Percentiles rank a stretch among this genome's conserved stretches.
Conservation (phyloP, 2,113 vertebrate genomes). For the Lycaon pictus region DNA sequence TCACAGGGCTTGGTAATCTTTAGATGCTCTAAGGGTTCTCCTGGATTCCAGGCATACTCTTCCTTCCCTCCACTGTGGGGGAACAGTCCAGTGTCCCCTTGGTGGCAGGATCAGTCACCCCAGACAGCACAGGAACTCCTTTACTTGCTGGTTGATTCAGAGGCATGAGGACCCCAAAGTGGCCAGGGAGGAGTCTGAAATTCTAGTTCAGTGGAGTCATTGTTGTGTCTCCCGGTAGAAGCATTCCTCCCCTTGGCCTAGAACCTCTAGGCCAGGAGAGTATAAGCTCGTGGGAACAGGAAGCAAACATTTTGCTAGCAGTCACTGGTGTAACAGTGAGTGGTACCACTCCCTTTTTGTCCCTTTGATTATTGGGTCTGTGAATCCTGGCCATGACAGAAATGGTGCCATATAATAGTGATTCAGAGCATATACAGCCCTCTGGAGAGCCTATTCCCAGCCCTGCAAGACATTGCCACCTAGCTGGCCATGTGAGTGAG, state of each 20-base stretch:
- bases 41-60: not conserved
- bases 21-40: accelerated
- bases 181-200: not conserved
- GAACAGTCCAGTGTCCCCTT: not conserved
- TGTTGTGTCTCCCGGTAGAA: not conserved
- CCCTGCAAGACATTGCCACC: not conserved
- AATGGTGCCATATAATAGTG: too few species aligned
- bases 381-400: not conserved
- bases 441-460: not conserved
- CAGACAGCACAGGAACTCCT: not conserved
- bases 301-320: not conserved
- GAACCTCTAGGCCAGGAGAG: not conserved
- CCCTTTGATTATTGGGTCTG: not conserved
- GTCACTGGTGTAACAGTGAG: not conserved
- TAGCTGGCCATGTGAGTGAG: not conserved
- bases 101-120: not conserved
- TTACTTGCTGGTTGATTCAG: not conserved
- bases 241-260: not conserved
- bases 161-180: not conserved
- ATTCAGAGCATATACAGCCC: too few species aligned
- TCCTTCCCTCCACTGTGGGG: accelerated
- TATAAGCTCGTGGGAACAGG: not conserved
- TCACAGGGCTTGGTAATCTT: not conserved
- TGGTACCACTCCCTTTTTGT: too few species aligned
- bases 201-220: not conserved